Evolutionary conservation across 2,113 vertebrate species (phyloP).

Genomic region (Melanocharis versteri): DNA sequence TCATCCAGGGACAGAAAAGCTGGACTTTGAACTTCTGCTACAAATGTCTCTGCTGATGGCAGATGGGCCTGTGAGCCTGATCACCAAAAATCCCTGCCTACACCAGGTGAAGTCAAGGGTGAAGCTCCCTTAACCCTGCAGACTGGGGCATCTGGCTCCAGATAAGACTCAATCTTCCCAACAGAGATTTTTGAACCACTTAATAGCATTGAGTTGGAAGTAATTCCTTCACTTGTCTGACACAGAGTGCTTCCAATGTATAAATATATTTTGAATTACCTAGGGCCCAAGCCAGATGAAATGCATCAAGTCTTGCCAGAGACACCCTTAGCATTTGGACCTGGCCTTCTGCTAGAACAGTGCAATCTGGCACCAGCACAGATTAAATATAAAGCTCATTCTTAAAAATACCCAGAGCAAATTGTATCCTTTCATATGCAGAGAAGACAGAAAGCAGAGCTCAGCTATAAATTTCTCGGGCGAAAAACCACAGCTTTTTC

Average conservation of each 20-base stretch:
- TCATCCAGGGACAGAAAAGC: neutral
- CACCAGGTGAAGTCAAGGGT: neutral
- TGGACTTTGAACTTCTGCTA: neutral
- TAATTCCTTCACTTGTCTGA: slow-evolving; percentile 21
- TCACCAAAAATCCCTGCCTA: neutral
- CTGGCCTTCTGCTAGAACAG: slow-evolving; percentile 25
- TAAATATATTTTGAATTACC: slow-evolving; percentile 39
- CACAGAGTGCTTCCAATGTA: neutral
- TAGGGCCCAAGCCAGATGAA: slow-evolving; percentile 20
- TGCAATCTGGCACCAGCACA: slow-evolving; percentile 17
- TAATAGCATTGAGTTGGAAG: slow-evolving; percentile 17
- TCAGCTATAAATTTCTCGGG: neutral
- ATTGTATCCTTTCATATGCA: neutral
- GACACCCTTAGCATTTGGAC: neutral
- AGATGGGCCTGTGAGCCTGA: neutral
- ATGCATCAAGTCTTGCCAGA: slow-evolving; percentile 35
- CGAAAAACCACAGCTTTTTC: neutral
- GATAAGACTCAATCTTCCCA: slow-evolving; percentile 3
- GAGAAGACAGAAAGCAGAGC: slow-evolving; percentile 2
- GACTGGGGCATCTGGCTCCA: neutral
- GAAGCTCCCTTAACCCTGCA: neutral
- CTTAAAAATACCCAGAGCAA: slow-evolving; percentile 46
- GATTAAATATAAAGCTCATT: slow-evolving; percentile 30
- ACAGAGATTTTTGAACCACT: neutral
- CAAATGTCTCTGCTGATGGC: neutral